These are phyloP conservation scores for Enteromius treurensis DNA, from an alignment of 2,797 vertebrate species.

Conservation along the genomic window DNA sequence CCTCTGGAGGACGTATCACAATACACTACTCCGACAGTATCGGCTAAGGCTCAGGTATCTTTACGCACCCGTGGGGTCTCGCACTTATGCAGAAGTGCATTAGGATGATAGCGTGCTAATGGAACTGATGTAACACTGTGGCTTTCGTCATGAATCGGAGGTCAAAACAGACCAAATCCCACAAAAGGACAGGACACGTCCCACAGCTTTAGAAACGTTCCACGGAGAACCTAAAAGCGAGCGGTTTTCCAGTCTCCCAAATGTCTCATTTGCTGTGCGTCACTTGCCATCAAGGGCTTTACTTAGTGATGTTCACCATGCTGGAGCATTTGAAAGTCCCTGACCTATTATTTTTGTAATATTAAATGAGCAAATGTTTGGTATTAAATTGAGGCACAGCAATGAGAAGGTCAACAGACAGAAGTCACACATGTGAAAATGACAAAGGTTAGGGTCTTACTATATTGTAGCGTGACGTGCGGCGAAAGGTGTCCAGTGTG, in stretches of 20 bases:
- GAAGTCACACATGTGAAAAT: not conserved
- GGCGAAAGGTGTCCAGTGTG: not conserved
- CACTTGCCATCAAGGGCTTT: slow-evolving; percentile 28
- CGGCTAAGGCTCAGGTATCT: slow-evolving; percentile 41
- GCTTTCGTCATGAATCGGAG: not conserved
- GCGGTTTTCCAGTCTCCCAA: slow-evolving; percentile 23
- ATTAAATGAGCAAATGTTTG: slow-evolving; percentile 26
- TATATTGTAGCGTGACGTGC: not conserved
- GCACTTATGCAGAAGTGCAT: slow-evolving; percentile 32
- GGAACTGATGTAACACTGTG: not conserved
- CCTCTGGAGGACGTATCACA: slow-evolving; percentile 45
- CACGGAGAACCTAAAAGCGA: not conserved
- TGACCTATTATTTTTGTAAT: slow-evolving; percentile 14
- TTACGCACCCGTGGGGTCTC: slow-evolving; percentile 6
- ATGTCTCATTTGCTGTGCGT: slow-evolving; percentile 25
- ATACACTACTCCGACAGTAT: slow-evolving; percentile 40
- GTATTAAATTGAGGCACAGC: not conserved
- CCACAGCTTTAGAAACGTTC: not conserved
- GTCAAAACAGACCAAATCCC: not conserved
- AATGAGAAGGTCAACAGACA: not conserved
- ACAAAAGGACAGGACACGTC: not conserved
- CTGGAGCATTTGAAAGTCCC: slow-evolving; percentile 24
- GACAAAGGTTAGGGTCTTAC: not conserved
- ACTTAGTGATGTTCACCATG: slow-evolving; percentile 17
- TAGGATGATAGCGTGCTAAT: slow-evolving; percentile 7